phyloP scores from a whole-genome alignment of 2,797 vertebrate species.

The Channa striata region DNA sequence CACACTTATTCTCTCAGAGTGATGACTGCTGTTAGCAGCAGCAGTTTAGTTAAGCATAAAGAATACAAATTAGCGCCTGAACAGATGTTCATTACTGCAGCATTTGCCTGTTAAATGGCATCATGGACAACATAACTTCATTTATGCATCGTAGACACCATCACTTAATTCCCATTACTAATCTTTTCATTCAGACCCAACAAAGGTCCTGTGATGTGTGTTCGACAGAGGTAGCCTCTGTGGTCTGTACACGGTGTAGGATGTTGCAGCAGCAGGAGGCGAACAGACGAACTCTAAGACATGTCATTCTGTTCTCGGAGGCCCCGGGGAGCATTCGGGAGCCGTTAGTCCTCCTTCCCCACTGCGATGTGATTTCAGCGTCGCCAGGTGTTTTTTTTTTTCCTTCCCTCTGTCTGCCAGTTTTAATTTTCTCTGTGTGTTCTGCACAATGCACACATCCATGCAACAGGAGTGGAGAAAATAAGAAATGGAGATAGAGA shows the following conservation, averaged over 20 bases:
- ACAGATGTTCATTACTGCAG: slow-evolving; percentile 69
- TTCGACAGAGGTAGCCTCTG: slow-evolving; percentile 21
- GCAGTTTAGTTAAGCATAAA: slow-evolving; percentile 55
- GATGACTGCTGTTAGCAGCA: slow-evolving; percentile 52
- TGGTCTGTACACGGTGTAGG: slow-evolving; percentile 28
- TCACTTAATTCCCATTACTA: slow-evolving; percentile 57
- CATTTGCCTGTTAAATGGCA: slow-evolving; percentile 61
- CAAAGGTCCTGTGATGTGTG: slow-evolving; percentile 44
- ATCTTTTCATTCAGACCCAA: slow-evolving; percentile 51
- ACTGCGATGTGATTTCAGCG: slow-evolving; percentile 76
- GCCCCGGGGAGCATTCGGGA: slow-evolving; percentile 64
- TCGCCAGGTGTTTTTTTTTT: slow-evolving; percentile 70
- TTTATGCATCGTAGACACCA: slow-evolving; percentile 46
- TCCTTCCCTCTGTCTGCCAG: slow-evolving; percentile 1
- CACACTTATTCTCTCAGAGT: slow-evolving; percentile 51
- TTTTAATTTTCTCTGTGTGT: slow-evolving; percentile 40
- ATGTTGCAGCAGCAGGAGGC: slow-evolving; percentile 58
- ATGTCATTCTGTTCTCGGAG: slow-evolving; percentile 64
- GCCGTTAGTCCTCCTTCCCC: slow-evolving; percentile 69
- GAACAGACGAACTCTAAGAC: slow-evolving; percentile 62
- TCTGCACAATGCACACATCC: slow-evolving; percentile 45
- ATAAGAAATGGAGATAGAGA: neutral
- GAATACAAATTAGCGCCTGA: slow-evolving; percentile 65
- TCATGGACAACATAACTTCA: slow-evolving; percentile 50
- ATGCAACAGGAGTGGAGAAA: slow-evolving; percentile 15